Conservation (phyloP, 2,797 vertebrate genomes). For the Gymnoscopelus microlampas region DNA sequence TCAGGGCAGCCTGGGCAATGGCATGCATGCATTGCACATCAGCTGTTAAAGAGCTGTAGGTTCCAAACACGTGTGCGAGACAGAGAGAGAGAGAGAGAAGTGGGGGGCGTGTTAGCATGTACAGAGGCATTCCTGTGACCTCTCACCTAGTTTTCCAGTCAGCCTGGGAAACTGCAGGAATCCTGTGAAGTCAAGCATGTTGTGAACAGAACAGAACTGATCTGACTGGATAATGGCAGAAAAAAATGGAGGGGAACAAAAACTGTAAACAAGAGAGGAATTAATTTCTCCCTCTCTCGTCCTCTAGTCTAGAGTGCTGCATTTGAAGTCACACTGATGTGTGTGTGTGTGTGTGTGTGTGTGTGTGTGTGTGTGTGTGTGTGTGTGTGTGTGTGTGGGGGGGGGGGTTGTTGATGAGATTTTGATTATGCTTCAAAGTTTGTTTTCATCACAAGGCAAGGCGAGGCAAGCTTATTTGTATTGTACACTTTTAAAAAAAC, state of each 20-base stretch:
- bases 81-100: constrained; percentile 1
- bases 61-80: constrained; percentile 18
- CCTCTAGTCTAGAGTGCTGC: not conserved
- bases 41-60: constrained; percentile 21
- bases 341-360: no score
- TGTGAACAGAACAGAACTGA: constrained; percentile 16
- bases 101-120: not conserved
- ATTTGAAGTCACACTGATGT: not conserved
- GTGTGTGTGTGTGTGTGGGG: no score
- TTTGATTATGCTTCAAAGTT: not conserved
- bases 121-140: constrained; percentile 45
- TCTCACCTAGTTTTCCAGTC: constrained; percentile 65
- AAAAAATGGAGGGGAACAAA: not conserved
- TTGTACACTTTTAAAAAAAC: no score
- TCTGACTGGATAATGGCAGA: not conserved
- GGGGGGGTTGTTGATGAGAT: not conserved
- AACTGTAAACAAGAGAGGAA: constrained; percentile 3
- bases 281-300: not conserved
- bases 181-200: constrained; percentile 29
- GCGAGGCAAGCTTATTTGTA: no score
- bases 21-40: constrained; percentile 37
- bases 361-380: no score
- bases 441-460: not conserved
- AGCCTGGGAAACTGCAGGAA: constrained; percentile 53
- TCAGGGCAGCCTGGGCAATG: constrained; percentile 35